Evolutionary conservation across 1,140 invertebrate species (phyloP).

Genomic region (Tigriopus japonicus): DNA sequence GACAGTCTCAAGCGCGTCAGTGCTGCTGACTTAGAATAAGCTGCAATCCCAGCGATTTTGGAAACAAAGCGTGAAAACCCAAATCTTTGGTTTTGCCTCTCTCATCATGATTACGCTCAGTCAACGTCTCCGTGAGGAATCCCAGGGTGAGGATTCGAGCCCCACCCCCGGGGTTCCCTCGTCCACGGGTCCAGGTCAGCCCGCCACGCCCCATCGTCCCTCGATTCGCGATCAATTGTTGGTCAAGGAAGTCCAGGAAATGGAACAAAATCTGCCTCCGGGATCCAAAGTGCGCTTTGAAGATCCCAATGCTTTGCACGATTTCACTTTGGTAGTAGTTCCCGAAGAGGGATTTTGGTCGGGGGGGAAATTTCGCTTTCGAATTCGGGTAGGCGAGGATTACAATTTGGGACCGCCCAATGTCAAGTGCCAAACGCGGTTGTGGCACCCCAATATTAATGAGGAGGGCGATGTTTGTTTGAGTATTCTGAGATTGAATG

Average conservation of each 20-base stretch:
- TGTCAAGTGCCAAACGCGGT: constrained; percentile 69
- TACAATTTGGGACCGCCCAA: constrained; percentile 90
- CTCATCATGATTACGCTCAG: not conserved
- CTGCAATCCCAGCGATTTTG: no score
- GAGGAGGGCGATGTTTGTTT: constrained; percentile 87
- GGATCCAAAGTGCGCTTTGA: constrained; percentile 59
- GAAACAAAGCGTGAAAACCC: no score
- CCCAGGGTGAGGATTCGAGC: not conserved
- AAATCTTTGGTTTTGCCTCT: no score
- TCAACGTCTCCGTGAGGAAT: not conserved
- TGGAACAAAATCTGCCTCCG: constrained; percentile 59
- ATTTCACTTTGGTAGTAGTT: constrained; percentile 52
- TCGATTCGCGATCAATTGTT: constrained; percentile 65
- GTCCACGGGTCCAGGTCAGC: not conserved
- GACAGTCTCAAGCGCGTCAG: no score
- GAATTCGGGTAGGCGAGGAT: constrained; percentile 63
- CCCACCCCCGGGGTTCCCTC: not conserved
- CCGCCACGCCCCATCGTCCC: constrained; percentile 28
- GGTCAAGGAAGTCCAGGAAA: constrained; percentile 74
- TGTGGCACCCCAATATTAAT: constrained; percentile 93
- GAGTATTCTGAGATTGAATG: constrained; percentile 69
- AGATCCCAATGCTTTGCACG: constrained; percentile 58
- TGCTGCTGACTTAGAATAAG: no score
- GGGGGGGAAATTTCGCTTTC: constrained; percentile 66
- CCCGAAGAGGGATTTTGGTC: constrained; percentile 80